Evolutionary conservation across 1,140 invertebrate genomes (phyloP).

Genomic region (Halesus radiatus): DNA sequence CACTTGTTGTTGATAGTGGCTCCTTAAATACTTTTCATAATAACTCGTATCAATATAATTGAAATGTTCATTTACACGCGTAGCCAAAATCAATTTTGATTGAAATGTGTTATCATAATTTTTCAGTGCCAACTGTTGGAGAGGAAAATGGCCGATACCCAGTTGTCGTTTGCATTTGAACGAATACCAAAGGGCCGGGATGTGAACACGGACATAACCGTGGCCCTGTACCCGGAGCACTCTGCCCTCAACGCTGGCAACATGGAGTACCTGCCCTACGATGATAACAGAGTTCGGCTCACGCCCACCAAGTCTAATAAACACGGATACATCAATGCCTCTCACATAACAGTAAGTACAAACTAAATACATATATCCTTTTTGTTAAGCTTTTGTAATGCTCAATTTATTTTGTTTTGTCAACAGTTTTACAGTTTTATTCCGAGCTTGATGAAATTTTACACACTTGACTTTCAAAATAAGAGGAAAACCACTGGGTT

Average conservation of each 20-base stretch:
- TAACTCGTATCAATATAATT: too few relatives aligned
- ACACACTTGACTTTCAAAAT: too few relatives aligned
- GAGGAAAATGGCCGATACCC: slow-evolving; percentile 83
- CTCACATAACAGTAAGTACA: slow-evolving; percentile 77
- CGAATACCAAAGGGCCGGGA: slow-evolving; percentile 85
- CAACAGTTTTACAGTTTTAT: too few relatives aligned
- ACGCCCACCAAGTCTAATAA: slow-evolving; percentile 84
- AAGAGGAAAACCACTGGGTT: too few relatives aligned
- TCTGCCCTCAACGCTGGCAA: slow-evolving; percentile 71
- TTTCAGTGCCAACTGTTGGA: slow-evolving; percentile 84
- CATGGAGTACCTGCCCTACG: slow-evolving; percentile 87
- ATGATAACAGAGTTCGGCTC: slow-evolving; percentile 86
- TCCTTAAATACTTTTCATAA: too few relatives aligned
- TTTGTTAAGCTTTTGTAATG: too few relatives aligned
- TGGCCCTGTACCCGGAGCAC: slow-evolving; percentile 78
- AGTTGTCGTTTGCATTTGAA: slow-evolving; percentile 90
- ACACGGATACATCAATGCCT: slow-evolving; percentile 91
- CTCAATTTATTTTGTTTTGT: too few relatives aligned
- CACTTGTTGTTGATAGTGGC: too few relatives aligned
- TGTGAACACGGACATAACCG: slow-evolving; percentile 73
- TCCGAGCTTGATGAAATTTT: too few relatives aligned
- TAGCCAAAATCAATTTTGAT: too few relatives aligned
- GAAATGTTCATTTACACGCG: too few relatives aligned
- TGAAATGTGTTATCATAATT: background rate
- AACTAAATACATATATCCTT: too few relatives aligned